Base-by-base conservation (phyloP, 2,888 invertebrate species). In the Cloeon dipterum region DNA sequence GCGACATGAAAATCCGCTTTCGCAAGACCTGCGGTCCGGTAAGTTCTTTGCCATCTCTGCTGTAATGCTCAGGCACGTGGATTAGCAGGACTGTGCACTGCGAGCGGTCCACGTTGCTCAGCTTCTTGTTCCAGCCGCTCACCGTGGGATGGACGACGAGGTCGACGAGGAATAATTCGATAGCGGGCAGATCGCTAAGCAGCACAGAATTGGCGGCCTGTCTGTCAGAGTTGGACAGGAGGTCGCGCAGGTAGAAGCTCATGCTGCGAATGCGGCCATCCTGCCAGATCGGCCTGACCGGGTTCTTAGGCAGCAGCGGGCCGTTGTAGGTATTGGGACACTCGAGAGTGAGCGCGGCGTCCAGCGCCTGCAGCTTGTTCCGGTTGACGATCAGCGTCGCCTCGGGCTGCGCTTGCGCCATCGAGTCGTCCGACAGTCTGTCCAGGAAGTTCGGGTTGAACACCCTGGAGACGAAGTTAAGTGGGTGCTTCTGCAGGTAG, bases 1-100 rank as follows among this genome's bases (percentile, higher is more conserved):
- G 53, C 44, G 65, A 58, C 47, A 61, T 59, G 10, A 77, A 55
- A 49, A 74, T 73, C 39, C 66, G 61, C 39, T 61, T 63, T 43
- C 67, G 65, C 66, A 73, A 67, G 3, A 60, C 52, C 51, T 73
- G 71, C 18, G 68, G 63, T 1, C 75, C 76, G 43, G 68, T 58
- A 17, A 76, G 51, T 36, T 60, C 54, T 32, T 56, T 53, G 29
- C 61, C 62, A 40, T 65, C 61, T 29, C 62, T 59, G 49, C 70
- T 70, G 51, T 65, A 74, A 51, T 74, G 66, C 42, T 75, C 71
- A 2, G 74, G 72, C 37, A 70, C 53, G 49, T 70, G 62, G 39
- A 75, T 62, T 37, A 75, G 51, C 25, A 75, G 45, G 1, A 68
- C 73, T 32, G 62, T 58, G 45, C 59, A 63, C 3, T 34, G 38